Conservation (phyloP, 2,888 invertebrate species). For the Andrena praecox region DNA sequence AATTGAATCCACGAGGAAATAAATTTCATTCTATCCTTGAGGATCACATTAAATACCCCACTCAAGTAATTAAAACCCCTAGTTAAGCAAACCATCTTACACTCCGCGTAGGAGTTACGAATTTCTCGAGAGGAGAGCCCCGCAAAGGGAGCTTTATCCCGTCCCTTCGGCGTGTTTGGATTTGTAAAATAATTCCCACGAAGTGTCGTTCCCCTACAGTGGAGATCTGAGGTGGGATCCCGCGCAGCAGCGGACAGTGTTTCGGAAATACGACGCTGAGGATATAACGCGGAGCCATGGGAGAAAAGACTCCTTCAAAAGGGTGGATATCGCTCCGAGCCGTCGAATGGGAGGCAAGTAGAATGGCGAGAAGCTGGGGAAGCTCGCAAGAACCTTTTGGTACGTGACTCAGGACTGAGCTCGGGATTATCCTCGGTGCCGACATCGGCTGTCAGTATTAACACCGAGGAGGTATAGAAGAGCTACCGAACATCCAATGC, state of each 20-base stretch:
- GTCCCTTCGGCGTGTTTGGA: not conserved
- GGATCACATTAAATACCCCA: no score
- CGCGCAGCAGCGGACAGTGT: not conserved
- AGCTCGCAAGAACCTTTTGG: conserved; percentile 28
- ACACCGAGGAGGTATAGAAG: conserved; percentile 10
- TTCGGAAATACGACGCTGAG: not conserved
- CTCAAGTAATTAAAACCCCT: no score
- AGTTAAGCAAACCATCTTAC: no score
- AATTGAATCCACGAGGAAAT: no score
- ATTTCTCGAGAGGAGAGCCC: no score
- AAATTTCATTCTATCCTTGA: no score
- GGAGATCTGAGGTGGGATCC: not conserved
- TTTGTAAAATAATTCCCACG: not conserved
- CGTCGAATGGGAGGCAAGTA: not conserved
- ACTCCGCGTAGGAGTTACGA: no score
- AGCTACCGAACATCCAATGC: conserved; percentile 13
- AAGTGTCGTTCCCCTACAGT: not conserved
- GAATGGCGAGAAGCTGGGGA: conserved; percentile 26
- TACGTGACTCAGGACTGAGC: conserved; percentile 36
- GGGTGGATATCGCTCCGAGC: conserved; percentile 17
- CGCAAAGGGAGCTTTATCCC: no score
- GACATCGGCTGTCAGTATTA: conserved; percentile 42
- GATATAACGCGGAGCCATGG: not conserved
- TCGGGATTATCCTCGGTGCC: conserved; percentile 56
- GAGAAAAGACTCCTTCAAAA: not conserved